These are phyloP conservation scores for Crotophaga sulcirostris DNA, from an alignment of 2,113 vertebrate genomes.

Conservation along the genomic window DNA sequence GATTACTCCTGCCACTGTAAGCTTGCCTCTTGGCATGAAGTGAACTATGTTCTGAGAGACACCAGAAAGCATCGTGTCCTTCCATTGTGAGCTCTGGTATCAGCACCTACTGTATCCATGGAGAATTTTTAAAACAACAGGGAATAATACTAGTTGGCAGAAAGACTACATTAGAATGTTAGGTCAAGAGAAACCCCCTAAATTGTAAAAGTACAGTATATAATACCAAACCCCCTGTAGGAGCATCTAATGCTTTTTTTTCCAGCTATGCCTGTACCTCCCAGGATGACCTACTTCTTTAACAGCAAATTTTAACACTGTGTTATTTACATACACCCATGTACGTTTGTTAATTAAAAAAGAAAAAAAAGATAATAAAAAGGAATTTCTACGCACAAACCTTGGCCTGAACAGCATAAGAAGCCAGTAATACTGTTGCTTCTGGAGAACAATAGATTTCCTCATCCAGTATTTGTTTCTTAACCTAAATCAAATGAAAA, in stretches of 20 bases:
- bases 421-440: conserved; percentile 89
- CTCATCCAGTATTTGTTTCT: conserved; percentile 93
- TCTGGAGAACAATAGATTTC: conserved; percentile 94
- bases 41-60: background rate
- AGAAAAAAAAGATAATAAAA: background rate
- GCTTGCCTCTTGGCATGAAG: background rate
- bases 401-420: conserved; percentile 93
- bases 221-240: background rate
- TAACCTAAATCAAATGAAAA: conserved; percentile 78
- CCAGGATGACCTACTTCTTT: background rate
- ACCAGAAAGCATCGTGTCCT: background rate
- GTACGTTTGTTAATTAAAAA: background rate
- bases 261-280: background rate
- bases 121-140: background rate
- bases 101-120: background rate
- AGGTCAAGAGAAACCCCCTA: background rate
- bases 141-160: background rate
- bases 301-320: background rate
- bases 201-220: background rate
- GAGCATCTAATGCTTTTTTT: background rate
- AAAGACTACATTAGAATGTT: background rate
- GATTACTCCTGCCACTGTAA: background rate
- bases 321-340: background rate
- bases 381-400: conserved; percentile 64
- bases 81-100: background rate